These are phyloP conservation scores for Drosophila arawakana DNA, from an alignment of 1,140 invertebrate species.

Conservation along the genomic window DNA sequence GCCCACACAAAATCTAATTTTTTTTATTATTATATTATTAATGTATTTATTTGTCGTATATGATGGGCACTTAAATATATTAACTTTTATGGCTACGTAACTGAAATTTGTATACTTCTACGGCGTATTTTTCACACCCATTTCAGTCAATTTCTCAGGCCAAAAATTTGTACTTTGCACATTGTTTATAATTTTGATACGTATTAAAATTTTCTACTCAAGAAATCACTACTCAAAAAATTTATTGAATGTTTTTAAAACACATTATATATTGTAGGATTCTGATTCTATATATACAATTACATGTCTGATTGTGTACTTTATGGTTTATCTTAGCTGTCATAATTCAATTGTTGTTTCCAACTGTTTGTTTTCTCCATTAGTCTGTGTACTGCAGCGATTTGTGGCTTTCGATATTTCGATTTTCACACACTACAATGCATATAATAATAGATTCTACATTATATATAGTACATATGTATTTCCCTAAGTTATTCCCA, in stretches of 20 bases:
- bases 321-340: conserved; percentile 51
- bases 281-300: neutral
- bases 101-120: conserved; percentile 21
- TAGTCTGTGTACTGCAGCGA: neutral
- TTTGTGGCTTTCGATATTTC: conserved; percentile 6
- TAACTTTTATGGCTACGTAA: neutral
- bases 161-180: conserved; percentile 47
- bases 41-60: conserved; percentile 3
- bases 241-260: conserved; percentile 28
- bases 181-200: conserved; percentile 41
- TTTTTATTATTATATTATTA: conserved; percentile 38
- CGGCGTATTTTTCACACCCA: conserved; percentile 40
- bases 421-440: conserved; percentile 1
- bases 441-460: neutral
- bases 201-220: conserved; percentile 33
- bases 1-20: neutral
- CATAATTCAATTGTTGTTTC: conserved; percentile 47
- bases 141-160: conserved; percentile 23
- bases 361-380: conserved; percentile 4
- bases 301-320: conserved; percentile 6
- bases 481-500: neutral
- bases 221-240: conserved; percentile 17
- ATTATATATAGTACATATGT: neutral
- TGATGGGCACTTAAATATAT: neutral
- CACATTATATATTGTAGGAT: conserved; percentile 11